Evolutionary conservation across 2,797 vertebrate species (phyloP).

Genomic region (Gymnoscopelus braueri): DNA sequence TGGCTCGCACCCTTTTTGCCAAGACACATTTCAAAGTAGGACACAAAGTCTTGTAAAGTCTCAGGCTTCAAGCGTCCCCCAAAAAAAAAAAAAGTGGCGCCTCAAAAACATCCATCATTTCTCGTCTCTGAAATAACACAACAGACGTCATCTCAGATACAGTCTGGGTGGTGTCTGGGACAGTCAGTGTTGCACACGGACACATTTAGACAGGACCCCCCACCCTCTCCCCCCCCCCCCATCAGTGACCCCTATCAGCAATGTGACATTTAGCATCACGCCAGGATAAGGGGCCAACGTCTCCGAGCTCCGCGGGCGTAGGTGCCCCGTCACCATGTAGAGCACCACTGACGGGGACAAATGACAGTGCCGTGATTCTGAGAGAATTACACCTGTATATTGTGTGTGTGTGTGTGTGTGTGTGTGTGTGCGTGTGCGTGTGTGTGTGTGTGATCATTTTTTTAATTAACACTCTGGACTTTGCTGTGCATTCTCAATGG

Average conservation of each 20-base stretch:
- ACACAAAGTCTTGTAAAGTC: slow-evolving; percentile 29
- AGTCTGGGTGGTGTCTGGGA: too few species aligned
- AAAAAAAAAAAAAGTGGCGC: neutral
- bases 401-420: neutral
- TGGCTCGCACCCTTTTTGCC: neutral
- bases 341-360: slow-evolving; percentile 39
- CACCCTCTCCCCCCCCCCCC: neutral
- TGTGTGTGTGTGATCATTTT: too few species aligned
- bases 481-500: too few species aligned
- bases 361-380: slow-evolving; percentile 65
- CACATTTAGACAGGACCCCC: slow-evolving; percentile 42
- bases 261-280: too few species aligned
- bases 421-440: neutral
- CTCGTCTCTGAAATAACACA: neutral
- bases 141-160: too few species aligned
- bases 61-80: slow-evolving; percentile 22
- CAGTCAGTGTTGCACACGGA: slow-evolving; percentile 3
- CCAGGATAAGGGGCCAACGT: neutral
- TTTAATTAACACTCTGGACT: too few species aligned
- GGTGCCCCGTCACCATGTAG: slow-evolving; percentile 39
- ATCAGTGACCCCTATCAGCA: slow-evolving; percentile 47
- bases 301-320: slow-evolving; percentile 34
- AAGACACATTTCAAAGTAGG: slow-evolving; percentile 8
- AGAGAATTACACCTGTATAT: slow-evolving; percentile 60
- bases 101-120: too few species aligned